phyloP scores from a whole-genome alignment of 2,113 vertebrate genomes.

The Pseudorasbora parva region DNA sequence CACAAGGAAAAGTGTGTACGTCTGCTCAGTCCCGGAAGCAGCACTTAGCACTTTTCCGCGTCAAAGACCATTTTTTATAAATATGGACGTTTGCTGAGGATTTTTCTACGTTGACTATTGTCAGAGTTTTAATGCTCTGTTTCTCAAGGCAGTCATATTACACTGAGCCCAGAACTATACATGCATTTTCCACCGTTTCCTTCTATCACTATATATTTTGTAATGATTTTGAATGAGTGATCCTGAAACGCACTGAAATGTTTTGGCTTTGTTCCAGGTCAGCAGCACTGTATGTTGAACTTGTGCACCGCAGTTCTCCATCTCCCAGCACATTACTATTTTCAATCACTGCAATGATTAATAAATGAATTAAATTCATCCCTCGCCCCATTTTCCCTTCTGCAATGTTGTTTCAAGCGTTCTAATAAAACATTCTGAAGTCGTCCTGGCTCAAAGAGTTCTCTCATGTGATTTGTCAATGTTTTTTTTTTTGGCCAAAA shows the following conservation, averaged over 20 bases:
- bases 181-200: not conserved
- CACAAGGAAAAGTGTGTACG: no score
- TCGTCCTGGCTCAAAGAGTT: slow-evolving; percentile 28
- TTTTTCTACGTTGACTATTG: no score
- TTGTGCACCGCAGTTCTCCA: not conserved
- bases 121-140: no score
- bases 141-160: not conserved
- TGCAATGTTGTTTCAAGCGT: slow-evolving; percentile 29
- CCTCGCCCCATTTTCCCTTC: slow-evolving; percentile 4
- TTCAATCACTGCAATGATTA: slow-evolving; percentile 45
- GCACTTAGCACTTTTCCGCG: no score
- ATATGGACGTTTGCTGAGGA: no score
- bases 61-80: no score
- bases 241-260: not conserved
- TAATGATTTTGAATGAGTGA: not conserved
- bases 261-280: slow-evolving; percentile 14
- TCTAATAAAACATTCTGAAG: slow-evolving; percentile 47
- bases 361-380: slow-evolving; percentile 38
- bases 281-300: not conserved
- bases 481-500: slow-evolving; percentile 22
- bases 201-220: not conserved
- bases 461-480: slow-evolving; percentile 33
- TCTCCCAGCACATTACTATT: not conserved
- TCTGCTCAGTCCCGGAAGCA: no score
- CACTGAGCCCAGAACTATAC: not conserved